These are phyloP conservation scores for Pterocles orientalis DNA, from an alignment of 2,113 vertebrate species.

Conservation along the genomic window DNA sequence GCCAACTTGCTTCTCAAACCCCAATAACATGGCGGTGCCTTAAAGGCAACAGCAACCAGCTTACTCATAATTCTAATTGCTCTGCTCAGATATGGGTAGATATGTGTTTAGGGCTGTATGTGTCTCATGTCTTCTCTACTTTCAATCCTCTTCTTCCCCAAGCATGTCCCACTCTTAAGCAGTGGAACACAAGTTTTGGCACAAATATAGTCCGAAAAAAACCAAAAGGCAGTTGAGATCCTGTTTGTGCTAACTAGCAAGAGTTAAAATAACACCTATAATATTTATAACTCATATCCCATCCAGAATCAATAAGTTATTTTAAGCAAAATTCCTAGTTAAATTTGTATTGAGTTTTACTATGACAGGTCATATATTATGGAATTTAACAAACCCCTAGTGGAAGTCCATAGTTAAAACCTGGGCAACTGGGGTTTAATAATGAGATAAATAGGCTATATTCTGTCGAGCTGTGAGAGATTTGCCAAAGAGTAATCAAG, in stretches of 20 bases:
- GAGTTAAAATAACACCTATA: neutral
- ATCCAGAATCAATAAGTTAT: neutral
- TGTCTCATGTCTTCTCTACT: neutral
- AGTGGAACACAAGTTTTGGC: neutral
- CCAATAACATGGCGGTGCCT: neutral
- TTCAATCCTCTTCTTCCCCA: neutral
- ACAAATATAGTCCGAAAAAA: neutral
- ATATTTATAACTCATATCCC: neutral
- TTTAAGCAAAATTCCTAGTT: neutral
- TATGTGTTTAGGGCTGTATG: neutral
- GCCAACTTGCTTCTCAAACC: neutral
- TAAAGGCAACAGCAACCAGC: neutral
- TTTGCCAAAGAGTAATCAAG: neutral
- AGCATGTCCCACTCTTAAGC: neutral
- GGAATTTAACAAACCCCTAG: neutral
- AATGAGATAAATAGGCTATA: neutral
- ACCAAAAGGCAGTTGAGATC: neutral
- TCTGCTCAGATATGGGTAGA: neutral
- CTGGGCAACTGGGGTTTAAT: neutral
- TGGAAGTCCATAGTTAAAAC: neutral
- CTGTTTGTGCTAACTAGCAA: neutral
- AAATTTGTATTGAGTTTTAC: neutral
- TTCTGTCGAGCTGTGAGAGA: neutral
- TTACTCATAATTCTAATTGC: neutral
- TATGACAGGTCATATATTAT: neutral